These are phyloP conservation scores for Cinclus mexicanus DNA, from an alignment of 2,113 vertebrate species.

Conservation along the genomic window DNA sequence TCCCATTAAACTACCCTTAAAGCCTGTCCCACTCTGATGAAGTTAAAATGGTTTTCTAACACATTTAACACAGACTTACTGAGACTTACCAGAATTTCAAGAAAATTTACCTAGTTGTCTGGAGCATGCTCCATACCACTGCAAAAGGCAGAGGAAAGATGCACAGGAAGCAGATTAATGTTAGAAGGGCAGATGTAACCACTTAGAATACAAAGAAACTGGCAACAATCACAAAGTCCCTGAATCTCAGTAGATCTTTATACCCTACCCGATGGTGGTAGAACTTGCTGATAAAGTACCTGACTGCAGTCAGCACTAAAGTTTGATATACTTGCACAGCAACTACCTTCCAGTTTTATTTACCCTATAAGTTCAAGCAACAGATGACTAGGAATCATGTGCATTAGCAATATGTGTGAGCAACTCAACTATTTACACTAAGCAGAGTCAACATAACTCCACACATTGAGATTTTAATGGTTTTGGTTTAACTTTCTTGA, in stretches of 20 bases:
- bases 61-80: not conserved
- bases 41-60: not conserved
- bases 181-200: not conserved
- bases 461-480: not conserved
- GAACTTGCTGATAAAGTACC: not conserved
- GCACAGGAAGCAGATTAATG: not conserved
- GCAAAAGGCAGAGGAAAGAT: not conserved
- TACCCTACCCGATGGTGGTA: not conserved
- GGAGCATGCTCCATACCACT: not conserved
- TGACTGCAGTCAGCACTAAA: not conserved
- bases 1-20: not conserved
- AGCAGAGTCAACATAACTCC: not conserved
- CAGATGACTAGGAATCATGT: not conserved
- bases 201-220: not conserved
- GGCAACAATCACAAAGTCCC: not conserved
- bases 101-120: not conserved
- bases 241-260: not conserved
- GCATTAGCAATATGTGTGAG: not conserved
- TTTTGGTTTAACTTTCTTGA: not conserved
- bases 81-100: not conserved
- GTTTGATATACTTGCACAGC: not conserved
- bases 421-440: not conserved
- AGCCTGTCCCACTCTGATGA: not conserved
- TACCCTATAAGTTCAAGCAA: not conserved
- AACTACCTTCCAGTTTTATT: not conserved